phyloP scores from a whole-genome alignment of 1,140 invertebrate genomes.

The Littorina saxatilis region DNA sequence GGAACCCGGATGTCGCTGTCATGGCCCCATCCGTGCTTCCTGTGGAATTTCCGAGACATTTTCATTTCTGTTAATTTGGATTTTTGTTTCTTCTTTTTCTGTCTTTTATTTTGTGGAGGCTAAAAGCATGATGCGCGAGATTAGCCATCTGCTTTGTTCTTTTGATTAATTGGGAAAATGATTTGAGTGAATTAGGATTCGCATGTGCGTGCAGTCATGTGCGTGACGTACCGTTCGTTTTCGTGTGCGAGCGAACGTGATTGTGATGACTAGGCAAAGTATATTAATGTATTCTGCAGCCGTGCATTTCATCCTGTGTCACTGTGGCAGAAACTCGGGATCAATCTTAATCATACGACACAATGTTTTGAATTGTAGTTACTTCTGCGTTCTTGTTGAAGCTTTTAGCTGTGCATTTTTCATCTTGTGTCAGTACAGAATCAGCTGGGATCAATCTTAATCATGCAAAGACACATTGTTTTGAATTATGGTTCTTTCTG shows the following conservation, averaged over 20 bases:
- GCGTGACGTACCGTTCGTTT: background rate
- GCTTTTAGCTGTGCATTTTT: no score
- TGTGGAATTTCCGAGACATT: background rate
- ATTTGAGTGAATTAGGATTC: background rate
- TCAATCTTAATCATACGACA: no score
- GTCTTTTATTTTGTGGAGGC: background rate
- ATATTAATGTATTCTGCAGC: no score
- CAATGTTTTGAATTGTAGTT: no score
- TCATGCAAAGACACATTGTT: no score
- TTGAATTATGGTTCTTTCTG: no score
- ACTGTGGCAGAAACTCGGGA: background rate
- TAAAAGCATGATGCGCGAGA: background rate
- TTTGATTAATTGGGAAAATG: background rate
- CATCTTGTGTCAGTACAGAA: no score
- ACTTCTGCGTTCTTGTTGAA: no score
- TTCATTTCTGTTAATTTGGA: constrained; percentile 14
- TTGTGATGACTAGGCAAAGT: no score
- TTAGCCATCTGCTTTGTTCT: constrained; percentile 11
- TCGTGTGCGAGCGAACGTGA: background rate
- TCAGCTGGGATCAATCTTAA: no score
- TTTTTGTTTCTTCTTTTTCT: background rate
- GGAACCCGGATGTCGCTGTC: constrained; percentile 11
- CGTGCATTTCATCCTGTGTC: background rate
- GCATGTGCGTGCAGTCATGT: background rate
- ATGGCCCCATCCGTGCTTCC: background rate